phyloP scores from a whole-genome alignment of 2,888 invertebrate genomes.

The Thereva unica region DNA sequence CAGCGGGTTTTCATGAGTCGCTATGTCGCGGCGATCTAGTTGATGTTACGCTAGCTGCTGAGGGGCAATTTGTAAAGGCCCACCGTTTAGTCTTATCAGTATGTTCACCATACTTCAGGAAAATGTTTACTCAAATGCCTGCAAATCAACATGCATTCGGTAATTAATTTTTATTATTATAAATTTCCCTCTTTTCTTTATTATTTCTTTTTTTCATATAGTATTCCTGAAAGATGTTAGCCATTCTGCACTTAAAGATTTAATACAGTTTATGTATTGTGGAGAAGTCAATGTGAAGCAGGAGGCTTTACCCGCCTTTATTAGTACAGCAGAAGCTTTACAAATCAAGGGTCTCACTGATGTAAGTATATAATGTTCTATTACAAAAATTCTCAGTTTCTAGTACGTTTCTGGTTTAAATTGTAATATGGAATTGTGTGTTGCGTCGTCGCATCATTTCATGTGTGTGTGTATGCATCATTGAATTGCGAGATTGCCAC shows the following conservation, averaged over 20 bases:
- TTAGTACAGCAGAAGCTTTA: conserved; percentile 72
- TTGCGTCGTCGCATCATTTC: too few species aligned
- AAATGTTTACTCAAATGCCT: conserved; percentile 71
- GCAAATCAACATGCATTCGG: conserved; percentile 71
- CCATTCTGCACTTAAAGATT: conserved; percentile 70
- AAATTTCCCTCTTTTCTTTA: background rate
- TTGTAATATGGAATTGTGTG: too few species aligned
- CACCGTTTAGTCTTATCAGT: conserved; percentile 74
- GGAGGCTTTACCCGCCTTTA: conserved; percentile 72
- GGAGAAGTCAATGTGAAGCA: conserved; percentile 74
- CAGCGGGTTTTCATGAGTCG: conserved; percentile 72
- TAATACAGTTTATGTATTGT: conserved; percentile 74
- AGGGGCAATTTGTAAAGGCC: conserved; percentile 71
- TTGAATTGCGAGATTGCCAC: too few species aligned
- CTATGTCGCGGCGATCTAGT: conserved; percentile 71
- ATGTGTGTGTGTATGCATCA: too few species aligned
- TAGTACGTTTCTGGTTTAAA: too few species aligned
- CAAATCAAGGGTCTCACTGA: conserved; percentile 72
- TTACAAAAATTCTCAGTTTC: background rate
- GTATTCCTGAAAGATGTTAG: conserved; percentile 74
- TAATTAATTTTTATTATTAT: conserved; percentile 51
- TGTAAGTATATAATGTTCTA: conserved; percentile 59
- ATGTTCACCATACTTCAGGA: conserved; percentile 74
- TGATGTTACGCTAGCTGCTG: conserved; percentile 72
- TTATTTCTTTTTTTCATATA: conserved; percentile 52